phyloP scores from a whole-genome alignment of 2,113 vertebrate species.

The Carollia perspicillata region DNA sequence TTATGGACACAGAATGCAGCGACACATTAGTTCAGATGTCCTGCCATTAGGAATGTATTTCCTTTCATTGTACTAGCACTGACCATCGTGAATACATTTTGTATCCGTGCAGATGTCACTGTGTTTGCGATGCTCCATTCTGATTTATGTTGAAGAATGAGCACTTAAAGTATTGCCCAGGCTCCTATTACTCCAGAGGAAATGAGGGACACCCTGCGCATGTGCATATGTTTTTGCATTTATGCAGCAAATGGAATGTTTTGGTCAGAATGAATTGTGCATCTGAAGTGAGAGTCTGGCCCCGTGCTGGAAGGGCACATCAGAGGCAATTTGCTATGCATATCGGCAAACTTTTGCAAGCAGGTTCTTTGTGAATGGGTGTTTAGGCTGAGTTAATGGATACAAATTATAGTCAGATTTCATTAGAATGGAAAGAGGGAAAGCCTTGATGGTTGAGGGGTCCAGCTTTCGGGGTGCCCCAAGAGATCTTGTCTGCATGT shows the following conservation, averaged over 20 bases:
- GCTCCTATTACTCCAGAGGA: constrained; percentile 53
- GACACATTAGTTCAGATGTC: constrained; percentile 73
- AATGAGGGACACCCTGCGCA: constrained; percentile 27
- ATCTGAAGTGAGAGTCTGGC: constrained; percentile 68
- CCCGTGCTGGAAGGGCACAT: constrained; percentile 59
- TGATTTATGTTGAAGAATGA: constrained; percentile 77
- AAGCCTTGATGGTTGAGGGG: background rate
- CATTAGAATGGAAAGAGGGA: background rate
- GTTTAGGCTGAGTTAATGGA: constrained; percentile 37
- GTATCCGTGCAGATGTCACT: constrained; percentile 74
- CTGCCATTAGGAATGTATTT: constrained; percentile 76
- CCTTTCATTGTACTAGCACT: constrained; percentile 68
- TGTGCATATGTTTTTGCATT: constrained; percentile 63
- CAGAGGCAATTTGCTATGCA: constrained; percentile 65
- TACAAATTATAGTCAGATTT: constrained; percentile 42
- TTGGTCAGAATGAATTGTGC: constrained; percentile 53
- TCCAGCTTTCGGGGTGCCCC: background rate
- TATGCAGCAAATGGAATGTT: constrained; percentile 13
- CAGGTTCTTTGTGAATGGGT: constrained; percentile 47
- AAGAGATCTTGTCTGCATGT: background rate
- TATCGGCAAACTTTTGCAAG: constrained; percentile 4
- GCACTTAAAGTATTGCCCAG: constrained; percentile 66
- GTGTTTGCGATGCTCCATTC: constrained; percentile 62
- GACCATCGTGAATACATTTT: constrained; percentile 75
- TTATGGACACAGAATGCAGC: constrained; percentile 67